Evolutionary conservation across 2,113 vertebrate species (phyloP).

Genomic region (Oreochromis tanganicae): DNA sequence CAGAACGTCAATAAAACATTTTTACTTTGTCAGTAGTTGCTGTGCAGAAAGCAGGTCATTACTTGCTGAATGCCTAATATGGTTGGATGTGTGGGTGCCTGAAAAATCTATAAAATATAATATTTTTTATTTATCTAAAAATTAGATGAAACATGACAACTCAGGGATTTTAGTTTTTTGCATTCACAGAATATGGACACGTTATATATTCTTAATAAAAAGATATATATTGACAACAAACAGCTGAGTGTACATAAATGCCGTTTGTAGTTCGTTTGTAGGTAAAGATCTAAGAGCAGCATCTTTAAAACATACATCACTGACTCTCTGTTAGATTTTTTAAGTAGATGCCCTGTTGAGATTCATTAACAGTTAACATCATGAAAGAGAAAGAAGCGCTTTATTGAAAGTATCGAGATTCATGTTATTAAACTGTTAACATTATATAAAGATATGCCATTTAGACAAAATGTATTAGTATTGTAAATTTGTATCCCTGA

Average conservation of each 20-base stretch:
- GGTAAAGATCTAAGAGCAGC: neutral
- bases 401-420: neutral
- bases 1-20: neutral
- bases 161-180: neutral
- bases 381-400: neutral
- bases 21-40: neutral
- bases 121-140: neutral
- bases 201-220: neutral
- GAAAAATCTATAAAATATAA: neutral
- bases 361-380: neutral
- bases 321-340: neutral
- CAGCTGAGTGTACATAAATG: neutral
- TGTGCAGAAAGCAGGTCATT: neutral
- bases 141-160: neutral
- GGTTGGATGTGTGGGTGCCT: neutral
- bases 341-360: neutral
- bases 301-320: neutral
- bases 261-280: neutral
- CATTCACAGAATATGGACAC: neutral
- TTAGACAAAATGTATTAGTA: neutral
- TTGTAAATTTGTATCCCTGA: neutral
- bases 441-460: neutral
- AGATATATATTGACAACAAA: neutral
- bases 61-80: neutral
- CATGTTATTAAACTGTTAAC: neutral